Base-by-base conservation (phyloP, 2,113 vertebrate genomes). In the Vulpes lagopus region DNA sequence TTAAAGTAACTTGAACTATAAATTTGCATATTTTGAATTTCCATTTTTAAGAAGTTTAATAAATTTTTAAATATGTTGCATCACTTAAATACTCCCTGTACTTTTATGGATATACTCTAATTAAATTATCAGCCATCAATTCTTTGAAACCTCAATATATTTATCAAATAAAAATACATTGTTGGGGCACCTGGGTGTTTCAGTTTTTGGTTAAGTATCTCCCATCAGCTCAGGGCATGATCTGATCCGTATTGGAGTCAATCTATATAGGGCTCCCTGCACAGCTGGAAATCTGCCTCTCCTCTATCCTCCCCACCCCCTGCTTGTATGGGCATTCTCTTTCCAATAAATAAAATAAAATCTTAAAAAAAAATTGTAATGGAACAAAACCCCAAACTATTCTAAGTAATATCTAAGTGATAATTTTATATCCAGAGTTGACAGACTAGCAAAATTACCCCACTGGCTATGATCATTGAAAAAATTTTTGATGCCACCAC, bases 1-100 rank as follows among this genome's bases (percentile, higher is more conserved):
- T 35, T 73, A 98, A 96, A 76, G 0, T n/a, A 81, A 93, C 17
- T 15, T 86, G 11, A 14, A 69, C 71, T 97, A 73, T 89, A 90
- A 96, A 82, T 96, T 71, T 92, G 80, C 16, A 67, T 91, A 73
- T 87, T 78, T 94, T 69, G 35, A 83, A 83, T 92, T 95, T 92
- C 4, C 27, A 84, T 60, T 86, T 80, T 86, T 73, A 96, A 92
- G n/a, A 51, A 43, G 4, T 4, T 69, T 87, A 92, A 91, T 90
- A 92, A 88, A 83, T 82, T 62, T 64, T 74, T 78, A 27, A 95
- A 22, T 78, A n/a, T 83, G n/a, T 35, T 91, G 27, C 32, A 53
- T 82, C 15, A 32, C 27, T 51, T 95, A 91, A 20, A 59, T 78
- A 17, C 0, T 91, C 10, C 15, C 8, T 79, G 1, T 49, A 55